phyloP scores from a whole-genome alignment of 2,888 invertebrate genomes.

The Lapara coniferarum region DNA sequence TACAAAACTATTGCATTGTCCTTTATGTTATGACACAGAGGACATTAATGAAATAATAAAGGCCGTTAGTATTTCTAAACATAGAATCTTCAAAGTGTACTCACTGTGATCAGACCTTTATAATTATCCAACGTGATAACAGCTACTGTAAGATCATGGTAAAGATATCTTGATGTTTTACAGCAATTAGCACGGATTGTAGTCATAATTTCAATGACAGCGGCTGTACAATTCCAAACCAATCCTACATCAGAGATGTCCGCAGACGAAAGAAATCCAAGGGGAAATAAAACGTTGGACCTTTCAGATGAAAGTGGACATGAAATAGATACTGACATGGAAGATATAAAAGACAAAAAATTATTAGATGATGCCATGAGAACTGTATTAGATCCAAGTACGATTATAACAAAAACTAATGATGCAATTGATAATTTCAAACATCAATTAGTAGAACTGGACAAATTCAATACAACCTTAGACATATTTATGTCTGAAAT shows the following conservation, averaged over 20 bases:
- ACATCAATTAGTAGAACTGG: constrained; percentile 61
- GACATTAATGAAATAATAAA: background rate
- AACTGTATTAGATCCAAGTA: constrained; percentile 66
- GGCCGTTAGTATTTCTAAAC: constrained; percentile 6
- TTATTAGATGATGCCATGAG: constrained; percentile 74
- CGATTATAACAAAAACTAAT: constrained; percentile 53
- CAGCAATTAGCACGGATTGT: constrained; percentile 59
- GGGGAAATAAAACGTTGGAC: constrained; percentile 63
- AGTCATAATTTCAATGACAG: constrained; percentile 49
- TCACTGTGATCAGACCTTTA: background rate
- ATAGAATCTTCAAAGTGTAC: background rate
- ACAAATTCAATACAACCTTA: constrained; percentile 62
- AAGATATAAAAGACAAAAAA: constrained; percentile 68
- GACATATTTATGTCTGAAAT: constrained; percentile 71
- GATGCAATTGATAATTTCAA: constrained; percentile 63
- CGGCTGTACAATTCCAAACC: constrained; percentile 58
- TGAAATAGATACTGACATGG: constrained; percentile 68
- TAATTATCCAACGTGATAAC: background rate
- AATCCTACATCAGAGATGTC: constrained; percentile 75
- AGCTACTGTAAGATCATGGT: background rate
- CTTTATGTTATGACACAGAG: constrained; percentile 13
- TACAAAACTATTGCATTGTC: constrained; percentile 27
- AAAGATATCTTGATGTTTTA: constrained; percentile 41
- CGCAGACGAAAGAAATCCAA: constrained; percentile 64
- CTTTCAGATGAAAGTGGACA: constrained; percentile 71